Base-by-base conservation (phyloP, 2,888 invertebrate genomes). In the Tachina fera region DNA sequence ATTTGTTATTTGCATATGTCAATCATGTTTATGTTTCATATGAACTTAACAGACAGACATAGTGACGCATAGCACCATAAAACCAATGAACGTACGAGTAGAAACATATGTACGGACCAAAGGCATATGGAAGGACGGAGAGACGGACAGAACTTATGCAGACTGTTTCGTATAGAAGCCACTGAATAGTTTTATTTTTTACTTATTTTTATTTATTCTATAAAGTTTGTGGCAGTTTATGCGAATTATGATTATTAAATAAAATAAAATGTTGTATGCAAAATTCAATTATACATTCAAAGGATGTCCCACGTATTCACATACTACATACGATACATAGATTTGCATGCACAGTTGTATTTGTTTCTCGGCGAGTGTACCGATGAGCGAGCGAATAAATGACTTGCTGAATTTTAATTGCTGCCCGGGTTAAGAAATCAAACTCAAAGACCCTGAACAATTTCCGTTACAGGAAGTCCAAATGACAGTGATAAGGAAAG, bases 1-100 rank as follows among this genome's bases (percentile, higher is more conserved):
- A 76, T 72, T 80, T 81, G 43, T 19, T 81, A 81, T 84, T 84
- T 84, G 77, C 81, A 84, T 84, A 81, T 84, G 84, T 81, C 84
- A 81, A 84, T 81, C 77, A 81, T 81, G 74, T 74, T 81, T 56
- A 60, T 63, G 49, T 58, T 76, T 63, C 72, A 61, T 70, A 58
- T 31, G 71, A 65, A 80, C 49, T 65, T 10, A 39, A 22, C 60
- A 63, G 43, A 47, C 49, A 51, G 67, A 67, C 60, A 43, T 41
- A 49, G 31, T 56, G 78, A 72, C 61, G 58, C 45, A 71, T 58
- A 56, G 4, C 11, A 60, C 14, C 47, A 22, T 43, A 19, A 10
- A 22, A 22, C 39, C 31, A 31, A 31, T 2, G 31, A 22, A 43
- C 41, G 11, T 9, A 22, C n/a, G 0, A n/a, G n/a, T n/a, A n/a